Evolutionary conservation across 2,113 vertebrate species (phyloP).

Genomic region (Anguilla rostrata): DNA sequence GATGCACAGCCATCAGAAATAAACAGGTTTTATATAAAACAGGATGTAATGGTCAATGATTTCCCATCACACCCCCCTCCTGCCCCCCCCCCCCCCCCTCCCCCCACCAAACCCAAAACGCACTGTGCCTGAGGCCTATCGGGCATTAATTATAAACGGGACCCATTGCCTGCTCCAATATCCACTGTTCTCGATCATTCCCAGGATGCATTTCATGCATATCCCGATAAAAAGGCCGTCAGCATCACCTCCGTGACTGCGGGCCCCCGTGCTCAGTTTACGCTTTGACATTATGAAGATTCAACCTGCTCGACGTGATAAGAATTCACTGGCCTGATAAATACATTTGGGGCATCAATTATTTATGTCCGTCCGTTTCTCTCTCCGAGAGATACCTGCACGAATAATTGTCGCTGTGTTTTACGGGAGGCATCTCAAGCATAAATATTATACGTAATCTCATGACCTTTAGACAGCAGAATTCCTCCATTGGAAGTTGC

Average conservation of each 20-base stretch:
- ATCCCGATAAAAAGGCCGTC: not conserved
- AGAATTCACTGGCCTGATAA: slow-evolving; percentile 17
- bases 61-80: not conserved
- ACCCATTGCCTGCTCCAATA: slow-evolving; percentile 7
- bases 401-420: slow-evolving; percentile 26
- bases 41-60: not conserved
- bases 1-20: too few relatives aligned
- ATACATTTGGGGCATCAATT: slow-evolving; percentile 4
- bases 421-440: slow-evolving; percentile 7
- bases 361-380: slow-evolving; percentile 9
- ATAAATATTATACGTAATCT: slow-evolving; percentile 12
- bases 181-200: not conserved
- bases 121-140: not conserved
- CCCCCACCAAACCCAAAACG: too few relatives aligned
- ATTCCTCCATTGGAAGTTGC: not conserved
- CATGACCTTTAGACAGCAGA: slow-evolving; percentile 16
- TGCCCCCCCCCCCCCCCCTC: too few relatives aligned
- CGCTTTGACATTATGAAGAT: not conserved
- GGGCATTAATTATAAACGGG: slow-evolving; percentile 14
- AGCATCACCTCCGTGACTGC: not conserved
- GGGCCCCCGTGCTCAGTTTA: not conserved
- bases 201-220: slow-evolving; percentile 10
- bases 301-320: slow-evolving; percentile 5
- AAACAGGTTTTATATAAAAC: not conserved
- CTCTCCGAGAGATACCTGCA: slow-evolving; percentile 12